Conservation (phyloP, 2,797 vertebrate genomes). For the Pangasius krempfi region DNA sequence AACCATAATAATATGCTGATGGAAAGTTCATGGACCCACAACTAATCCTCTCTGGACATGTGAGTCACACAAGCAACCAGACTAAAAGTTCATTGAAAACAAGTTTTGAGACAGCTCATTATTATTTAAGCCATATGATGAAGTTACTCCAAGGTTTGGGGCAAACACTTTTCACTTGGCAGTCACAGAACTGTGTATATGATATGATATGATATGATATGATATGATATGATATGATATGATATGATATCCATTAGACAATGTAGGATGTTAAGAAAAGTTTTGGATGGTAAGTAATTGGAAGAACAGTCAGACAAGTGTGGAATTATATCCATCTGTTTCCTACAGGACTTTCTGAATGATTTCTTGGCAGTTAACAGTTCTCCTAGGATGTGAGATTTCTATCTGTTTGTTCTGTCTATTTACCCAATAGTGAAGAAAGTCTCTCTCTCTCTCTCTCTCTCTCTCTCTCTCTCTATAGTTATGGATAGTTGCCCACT, state of each 20-base stretch:
- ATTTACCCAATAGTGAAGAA: constrained; percentile 57
- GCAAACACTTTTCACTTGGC: not conserved
- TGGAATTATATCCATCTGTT: constrained; percentile 5
- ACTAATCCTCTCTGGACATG: not conserved
- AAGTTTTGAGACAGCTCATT: not conserved
- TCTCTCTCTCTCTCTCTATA: constrained; percentile 40
- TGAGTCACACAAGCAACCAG: not conserved
- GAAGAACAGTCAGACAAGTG: not conserved
- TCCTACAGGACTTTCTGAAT: not conserved
- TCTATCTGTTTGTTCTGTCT: constrained; percentile 62
- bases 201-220: not conserved
- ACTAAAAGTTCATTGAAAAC: not conserved
- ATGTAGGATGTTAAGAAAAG: not conserved
- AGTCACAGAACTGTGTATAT: not conserved
- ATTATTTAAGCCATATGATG: not conserved
- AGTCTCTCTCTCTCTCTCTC: constrained; percentile 19
- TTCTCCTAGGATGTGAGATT: constrained; percentile 56
- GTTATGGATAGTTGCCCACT: constrained; percentile 57
- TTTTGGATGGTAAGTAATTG: not conserved
- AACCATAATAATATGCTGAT: not conserved
- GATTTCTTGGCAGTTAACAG: constrained; percentile 52
- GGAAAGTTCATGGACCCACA: constrained; percentile 6
- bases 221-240: not conserved
- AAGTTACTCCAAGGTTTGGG: not conserved
- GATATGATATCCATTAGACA: not conserved